phyloP scores from a whole-genome alignment of 2,113 vertebrate species.

The Pseudopodoces humilis region DNA sequence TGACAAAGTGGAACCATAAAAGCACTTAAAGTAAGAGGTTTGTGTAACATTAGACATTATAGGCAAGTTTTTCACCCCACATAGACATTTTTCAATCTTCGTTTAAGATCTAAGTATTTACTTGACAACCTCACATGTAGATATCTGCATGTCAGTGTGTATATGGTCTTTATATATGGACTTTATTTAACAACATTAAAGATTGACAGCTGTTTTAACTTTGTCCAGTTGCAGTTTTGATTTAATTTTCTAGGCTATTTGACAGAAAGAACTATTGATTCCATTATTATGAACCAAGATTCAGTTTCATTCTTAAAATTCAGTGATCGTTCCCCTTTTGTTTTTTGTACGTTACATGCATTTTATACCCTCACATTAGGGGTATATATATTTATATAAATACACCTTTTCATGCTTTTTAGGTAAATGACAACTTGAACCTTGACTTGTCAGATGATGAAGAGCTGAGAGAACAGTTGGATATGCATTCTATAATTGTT shows the following conservation, averaged over 20 bases:
- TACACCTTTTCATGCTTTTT: not conserved
- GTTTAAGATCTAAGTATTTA: not conserved
- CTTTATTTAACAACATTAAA: not conserved
- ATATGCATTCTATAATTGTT: constrained; percentile 98
- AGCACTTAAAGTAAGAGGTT: not conserved
- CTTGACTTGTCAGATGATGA: constrained; percentile 95
- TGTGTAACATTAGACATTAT: not conserved
- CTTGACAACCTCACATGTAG: not conserved
- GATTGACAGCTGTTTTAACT: not conserved
- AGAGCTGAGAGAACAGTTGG: constrained; percentile 94
- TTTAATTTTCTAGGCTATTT: not conserved
- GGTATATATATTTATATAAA: not conserved
- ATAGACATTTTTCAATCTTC: not conserved
- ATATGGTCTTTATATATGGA: not conserved
- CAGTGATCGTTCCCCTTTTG: not conserved
- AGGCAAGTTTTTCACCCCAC: not conserved
- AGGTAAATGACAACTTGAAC: constrained; percentile 85
- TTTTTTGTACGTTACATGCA: not conserved
- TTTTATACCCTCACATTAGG: not conserved
- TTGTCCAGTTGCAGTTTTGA: not conserved
- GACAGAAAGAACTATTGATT: not conserved
- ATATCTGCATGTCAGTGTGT: not conserved
- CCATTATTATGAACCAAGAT: not conserved
- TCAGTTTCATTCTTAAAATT: not conserved
- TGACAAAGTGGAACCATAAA: not conserved